Percentiles rank a stretch among this genome's conserved stretches.
phyloP scores from a whole-genome alignment of 2,113 vertebrate species.

The Bos javanicus region DNA sequence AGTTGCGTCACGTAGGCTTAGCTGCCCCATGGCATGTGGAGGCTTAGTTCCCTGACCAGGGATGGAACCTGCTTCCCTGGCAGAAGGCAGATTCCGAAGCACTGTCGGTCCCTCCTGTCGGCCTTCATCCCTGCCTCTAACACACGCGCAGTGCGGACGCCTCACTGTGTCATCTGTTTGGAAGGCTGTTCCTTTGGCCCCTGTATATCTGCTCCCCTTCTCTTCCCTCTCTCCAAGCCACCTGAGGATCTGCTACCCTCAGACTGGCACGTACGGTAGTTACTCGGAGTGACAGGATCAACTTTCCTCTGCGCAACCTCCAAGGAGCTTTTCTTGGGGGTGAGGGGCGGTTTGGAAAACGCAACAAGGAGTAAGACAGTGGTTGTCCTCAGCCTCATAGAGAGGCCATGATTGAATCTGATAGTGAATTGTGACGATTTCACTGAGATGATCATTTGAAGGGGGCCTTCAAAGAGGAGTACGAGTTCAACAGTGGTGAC shows the following conservation, averaged over 20 bases:
- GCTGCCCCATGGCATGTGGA: background rate
- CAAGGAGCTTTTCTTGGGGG: background rate
- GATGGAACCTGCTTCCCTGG: background rate
- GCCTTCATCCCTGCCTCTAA: background rate
- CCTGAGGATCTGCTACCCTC: background rate
- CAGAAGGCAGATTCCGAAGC: background rate
- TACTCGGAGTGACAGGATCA: background rate
- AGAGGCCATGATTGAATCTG: background rate
- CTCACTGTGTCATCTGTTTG: background rate
- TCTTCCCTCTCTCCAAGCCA: rapidly evolving
- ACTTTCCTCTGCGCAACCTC: background rate
- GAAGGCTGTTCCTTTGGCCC: background rate
- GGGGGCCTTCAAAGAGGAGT: background rate
- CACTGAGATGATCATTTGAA: background rate
- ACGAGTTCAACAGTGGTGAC: background rate
- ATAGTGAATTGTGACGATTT: background rate
- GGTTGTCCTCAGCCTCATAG: background rate
- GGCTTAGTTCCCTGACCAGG: background rate
- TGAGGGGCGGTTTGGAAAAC: background rate
- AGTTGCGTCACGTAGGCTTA: background rate
- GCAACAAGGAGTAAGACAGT: background rate
- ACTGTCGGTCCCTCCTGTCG: background rate
- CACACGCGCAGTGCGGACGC: background rate
- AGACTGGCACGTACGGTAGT: rapidly evolving
- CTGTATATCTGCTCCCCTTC: background rate